Base-by-base conservation (phyloP, 2,113 vertebrate species). In the Lipotes vexillifer region DNA sequence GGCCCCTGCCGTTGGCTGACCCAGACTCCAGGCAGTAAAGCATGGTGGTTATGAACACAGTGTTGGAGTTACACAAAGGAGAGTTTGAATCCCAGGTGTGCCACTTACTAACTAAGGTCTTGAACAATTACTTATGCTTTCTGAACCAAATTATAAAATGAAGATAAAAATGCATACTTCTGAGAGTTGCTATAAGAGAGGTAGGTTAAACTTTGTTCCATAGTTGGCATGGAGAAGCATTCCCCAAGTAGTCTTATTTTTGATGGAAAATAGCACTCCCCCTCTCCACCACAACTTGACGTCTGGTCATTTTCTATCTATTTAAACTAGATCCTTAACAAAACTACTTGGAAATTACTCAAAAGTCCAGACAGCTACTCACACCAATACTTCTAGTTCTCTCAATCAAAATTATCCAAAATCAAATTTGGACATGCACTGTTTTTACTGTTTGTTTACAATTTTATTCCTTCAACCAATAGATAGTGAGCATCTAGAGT, bases 291-390 rank as follows among this genome's bases (percentile, higher is more conserved):
- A 6, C 8, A 49, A 29, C n/a, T 57, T 66, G 5, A 44, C 57
- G 23, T 69, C 72, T 63, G 13, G 29, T n/a, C 81, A 80, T n/a
- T 95, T 86, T 88, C 69, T 49, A 21, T 46, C 20, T 71, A 20
- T 10, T 71, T 44, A 65, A 95, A 75, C 46, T 31, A 84, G 41
- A 80, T 41, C 12, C 23, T 96, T 92, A 85, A 84, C 17, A 68
- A 94, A 91, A 89, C 85, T 6, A 77, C 85, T 80, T 83, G 52
- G n/a, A 86, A 86, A 82, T 89, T 74, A 92, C 17, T 83, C 33
- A 55, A 29, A 92, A 92, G 41, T 25, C 63, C 41, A 83, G 33
- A 82, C 7, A 71, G 68, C 61, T 88, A 4, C 27, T 86, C 38
- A 69, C 1, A 20, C 14, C 69, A 90, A 59, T 21, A 80, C 29